Evolutionary conservation across 2,113 vertebrate genomes (phyloP).

Genomic region (Rhinichthys klamathensis): DNA sequence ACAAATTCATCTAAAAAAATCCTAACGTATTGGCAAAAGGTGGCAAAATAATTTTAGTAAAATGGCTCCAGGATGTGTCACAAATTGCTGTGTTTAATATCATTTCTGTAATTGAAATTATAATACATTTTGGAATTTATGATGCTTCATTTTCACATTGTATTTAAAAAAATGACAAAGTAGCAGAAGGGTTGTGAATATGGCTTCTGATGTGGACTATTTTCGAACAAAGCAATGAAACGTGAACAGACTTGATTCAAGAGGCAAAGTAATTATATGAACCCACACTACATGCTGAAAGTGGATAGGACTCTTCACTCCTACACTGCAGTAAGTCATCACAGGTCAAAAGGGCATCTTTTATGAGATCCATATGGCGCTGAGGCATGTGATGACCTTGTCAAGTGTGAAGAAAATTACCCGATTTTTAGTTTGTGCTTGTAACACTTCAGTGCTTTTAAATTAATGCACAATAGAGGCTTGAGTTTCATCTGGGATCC

Average conservation of each 20-base stretch:
- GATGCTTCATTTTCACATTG: background rate
- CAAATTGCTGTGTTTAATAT: background rate
- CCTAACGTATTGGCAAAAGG: background rate
- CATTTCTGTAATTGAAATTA: background rate
- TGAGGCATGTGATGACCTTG: slow-evolving; percentile 33
- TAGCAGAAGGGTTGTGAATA: no score
- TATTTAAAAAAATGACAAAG: background rate
- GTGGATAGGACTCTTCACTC: slow-evolving; percentile 1
- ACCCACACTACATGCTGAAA: background rate
- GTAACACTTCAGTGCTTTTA: slow-evolving; percentile 21
- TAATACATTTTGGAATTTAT: background rate
- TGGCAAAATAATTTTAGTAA: background rate
- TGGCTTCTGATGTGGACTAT: background rate
- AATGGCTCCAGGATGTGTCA: background rate
- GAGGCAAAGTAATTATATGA: slow-evolving; percentile 7
- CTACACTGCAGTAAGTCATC: background rate
- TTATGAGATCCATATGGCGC: background rate
- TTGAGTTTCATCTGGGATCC: slow-evolving; percentile 1
- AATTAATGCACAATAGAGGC: background rate
- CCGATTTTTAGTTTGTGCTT: background rate
- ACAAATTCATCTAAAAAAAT: background rate
- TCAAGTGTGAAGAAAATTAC: slow-evolving; percentile 38
- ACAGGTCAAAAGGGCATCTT: background rate
- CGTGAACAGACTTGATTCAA: background rate
- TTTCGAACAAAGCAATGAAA: background rate